Conservation (phyloP, 2,888 invertebrate species). For the Sphecodes monilicornis region DNA sequence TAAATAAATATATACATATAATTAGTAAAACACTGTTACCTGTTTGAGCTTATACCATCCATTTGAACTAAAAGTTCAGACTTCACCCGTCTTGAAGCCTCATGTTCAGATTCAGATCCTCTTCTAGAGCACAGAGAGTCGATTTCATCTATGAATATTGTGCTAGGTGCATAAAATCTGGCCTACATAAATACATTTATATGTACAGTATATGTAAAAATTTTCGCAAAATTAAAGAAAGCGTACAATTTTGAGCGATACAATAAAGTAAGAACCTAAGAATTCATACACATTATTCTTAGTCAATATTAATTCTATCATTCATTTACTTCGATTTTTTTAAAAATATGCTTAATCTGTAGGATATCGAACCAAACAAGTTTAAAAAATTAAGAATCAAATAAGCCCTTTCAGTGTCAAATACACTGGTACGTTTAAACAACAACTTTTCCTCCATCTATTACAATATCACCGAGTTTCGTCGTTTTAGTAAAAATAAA, state of each 20-base stretch:
- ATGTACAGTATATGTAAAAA: not conserved
- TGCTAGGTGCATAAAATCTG: slow-evolving; percentile 98
- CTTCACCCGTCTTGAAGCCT: slow-evolving; percentile 98
- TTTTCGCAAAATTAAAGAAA: not conserved
- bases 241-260: not conserved
- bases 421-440: not conserved
- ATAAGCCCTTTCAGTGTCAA: not conserved
- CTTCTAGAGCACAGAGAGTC: slow-evolving; percentile 98
- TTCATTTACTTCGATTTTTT: not conserved
- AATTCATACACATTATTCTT: too few species aligned
- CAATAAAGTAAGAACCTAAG: not conserved
- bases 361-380: not conserved
- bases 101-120: slow-evolving; percentile 98
- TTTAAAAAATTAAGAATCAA: not conserved
- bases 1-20: too few species aligned
- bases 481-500: not conserved
- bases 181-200: slow-evolving; percentile 87
- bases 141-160: slow-evolving; percentile 99
- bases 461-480: not conserved
- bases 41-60: slow-evolving; percentile 95
- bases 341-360: not conserved
- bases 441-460: not conserved
- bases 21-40: slow-evolving; percentile 78
- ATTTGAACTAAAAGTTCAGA: slow-evolving; percentile 99
- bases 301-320: not conserved